Evolutionary conservation across 2,113 vertebrate genomes (phyloP), one percentile per base, ranked within the genome.

Genomic region (Pandion haliaetus): DNA sequence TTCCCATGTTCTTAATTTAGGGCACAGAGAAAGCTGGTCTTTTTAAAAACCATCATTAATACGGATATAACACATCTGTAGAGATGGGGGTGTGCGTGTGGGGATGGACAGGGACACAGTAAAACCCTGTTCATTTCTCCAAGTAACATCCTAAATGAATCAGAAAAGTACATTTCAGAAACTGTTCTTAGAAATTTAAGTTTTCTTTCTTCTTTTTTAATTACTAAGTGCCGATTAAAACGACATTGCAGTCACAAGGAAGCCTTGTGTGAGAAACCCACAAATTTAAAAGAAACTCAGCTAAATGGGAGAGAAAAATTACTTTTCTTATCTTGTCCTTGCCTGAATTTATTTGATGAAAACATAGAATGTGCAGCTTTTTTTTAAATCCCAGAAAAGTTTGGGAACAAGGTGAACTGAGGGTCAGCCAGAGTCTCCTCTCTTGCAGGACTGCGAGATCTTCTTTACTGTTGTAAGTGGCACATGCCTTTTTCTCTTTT

Each of bases 311-410:
- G 44, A 90, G 47, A n/a, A 93, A 77, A 91, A 79, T 4, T 2
- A 45, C 45, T 84, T 93, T 81, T 66, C 58, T 90, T 25, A 32
- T 93, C 84, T 87, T 25, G 67, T 63, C 87, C 77, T 91, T 69
- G 85, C 54, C 78, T 89, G 81, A 65, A 72, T 66, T n/a, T 4
- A 2, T 40, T 29, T 20, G 83, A 50, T 11, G 79, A 72, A 58
- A 82, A 76, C 32, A 3, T 20, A 45, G 47, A 69, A 79, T 2
- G 71, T 66, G 92, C 82, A 82, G 90, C 69, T 84, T 15, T n/a
- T 65, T 73, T 25, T 66, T 32, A 55, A 66, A 95, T 72, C 90
- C 80, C 21, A 18, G 54, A 14, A 61, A 72, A 94, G 54, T 40
- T 5, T 28, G 47, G 80, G 63, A 88, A 84, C 4, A 6, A 78